Conservation (phyloP, 2,113 vertebrate genomes). For the Cercopithecus mona region DNA sequence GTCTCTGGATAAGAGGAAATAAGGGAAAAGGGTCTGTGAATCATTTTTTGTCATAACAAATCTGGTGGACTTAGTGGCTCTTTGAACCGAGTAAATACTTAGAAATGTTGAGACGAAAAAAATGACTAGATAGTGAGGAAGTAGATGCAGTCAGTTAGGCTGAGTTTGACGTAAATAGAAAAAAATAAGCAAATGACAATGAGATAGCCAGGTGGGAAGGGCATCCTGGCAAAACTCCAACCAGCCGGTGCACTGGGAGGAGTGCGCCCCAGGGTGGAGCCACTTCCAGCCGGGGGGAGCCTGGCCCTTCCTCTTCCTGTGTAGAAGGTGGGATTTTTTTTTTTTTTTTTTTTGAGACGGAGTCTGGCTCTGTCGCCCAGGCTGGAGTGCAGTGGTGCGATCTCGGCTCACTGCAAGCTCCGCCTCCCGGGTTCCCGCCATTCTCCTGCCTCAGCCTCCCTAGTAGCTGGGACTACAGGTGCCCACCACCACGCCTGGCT, state of each 20-base stretch:
- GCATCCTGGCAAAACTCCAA: too few relatives aligned
- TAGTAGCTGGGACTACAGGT: too few relatives aligned
- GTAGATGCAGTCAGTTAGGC: background rate
- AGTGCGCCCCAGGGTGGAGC: too few relatives aligned
- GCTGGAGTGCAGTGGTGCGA: accelerated
- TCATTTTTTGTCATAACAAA: background rate
- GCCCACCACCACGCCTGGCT: too few relatives aligned
- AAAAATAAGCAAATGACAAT: background rate
- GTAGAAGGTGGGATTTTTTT: too few relatives aligned
- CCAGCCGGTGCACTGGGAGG: too few relatives aligned
- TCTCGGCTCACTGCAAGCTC: too few relatives aligned
- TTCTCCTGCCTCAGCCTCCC: too few relatives aligned
- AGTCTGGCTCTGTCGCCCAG: accelerated
- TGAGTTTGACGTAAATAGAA: background rate
- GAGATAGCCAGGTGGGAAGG: too few relatives aligned
- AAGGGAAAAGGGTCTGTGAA: background rate
- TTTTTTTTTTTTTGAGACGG: too few relatives aligned
- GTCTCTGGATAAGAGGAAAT: background rate
- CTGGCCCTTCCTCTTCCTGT: too few relatives aligned
- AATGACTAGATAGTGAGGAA: background rate
- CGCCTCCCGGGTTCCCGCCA: accelerated
- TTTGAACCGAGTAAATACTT: background rate
- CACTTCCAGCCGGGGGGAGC: too few relatives aligned
- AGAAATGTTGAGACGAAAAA: background rate
- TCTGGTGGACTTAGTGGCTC: background rate